Evolutionary conservation across 2,797 vertebrate genomes (phyloP).

Genomic region (Delichon dasypus): DNA sequence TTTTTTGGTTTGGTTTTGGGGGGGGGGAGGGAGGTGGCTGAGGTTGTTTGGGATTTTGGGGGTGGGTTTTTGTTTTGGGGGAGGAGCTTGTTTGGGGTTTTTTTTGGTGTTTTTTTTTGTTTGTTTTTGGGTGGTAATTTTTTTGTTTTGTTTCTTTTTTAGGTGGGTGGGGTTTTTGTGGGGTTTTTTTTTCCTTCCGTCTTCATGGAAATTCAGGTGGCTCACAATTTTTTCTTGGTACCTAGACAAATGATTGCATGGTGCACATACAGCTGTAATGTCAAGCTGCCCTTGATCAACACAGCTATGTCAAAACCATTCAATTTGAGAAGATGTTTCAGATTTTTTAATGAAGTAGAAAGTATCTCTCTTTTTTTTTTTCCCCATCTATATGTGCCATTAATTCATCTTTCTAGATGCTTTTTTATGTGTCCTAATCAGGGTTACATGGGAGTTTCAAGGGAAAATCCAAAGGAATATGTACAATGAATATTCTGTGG

Average conservation of each 20-base stretch:
- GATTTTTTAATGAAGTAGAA: not conserved
- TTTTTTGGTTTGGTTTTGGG: no score
- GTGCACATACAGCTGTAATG: not conserved
- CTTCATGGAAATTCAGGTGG: not conserved
- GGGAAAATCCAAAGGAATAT: not conserved
- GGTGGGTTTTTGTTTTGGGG: no score
- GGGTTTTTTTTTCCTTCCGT: not conserved
- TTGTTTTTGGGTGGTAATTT: no score
- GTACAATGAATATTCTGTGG: no score
- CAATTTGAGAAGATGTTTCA: not conserved
- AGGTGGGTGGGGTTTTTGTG: no score
- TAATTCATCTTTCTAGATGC: not conserved
- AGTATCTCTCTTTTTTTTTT: not conserved
- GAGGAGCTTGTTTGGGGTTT: no score
- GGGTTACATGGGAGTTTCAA: not conserved
- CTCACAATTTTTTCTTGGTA: not conserved
- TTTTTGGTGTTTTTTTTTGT: no score
- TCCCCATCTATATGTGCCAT: not conserved
- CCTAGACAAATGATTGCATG: not conserved
- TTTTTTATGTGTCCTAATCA: not conserved
- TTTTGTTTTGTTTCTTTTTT: no score
- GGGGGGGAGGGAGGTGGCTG: no score
- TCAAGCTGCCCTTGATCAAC: not conserved
- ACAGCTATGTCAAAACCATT: not conserved
- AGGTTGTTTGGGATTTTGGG: no score